Base-by-base conservation (phyloP, 2,113 vertebrate species). In the Bothrops jararaca region DNA sequence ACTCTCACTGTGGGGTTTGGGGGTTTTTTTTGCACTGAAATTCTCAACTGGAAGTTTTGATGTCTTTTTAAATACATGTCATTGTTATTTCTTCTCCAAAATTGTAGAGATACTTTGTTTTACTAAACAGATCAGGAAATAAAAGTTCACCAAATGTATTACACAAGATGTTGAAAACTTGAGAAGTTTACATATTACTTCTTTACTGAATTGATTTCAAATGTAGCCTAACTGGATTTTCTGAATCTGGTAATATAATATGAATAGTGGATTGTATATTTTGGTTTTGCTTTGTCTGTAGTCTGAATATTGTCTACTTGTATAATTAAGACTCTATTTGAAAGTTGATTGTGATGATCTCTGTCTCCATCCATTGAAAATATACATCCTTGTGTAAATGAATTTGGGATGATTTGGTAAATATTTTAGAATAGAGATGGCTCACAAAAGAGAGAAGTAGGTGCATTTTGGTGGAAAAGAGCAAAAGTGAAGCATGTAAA, bases 141-240 rank as follows among this genome's bases (percentile, higher is more conserved):
- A 50, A 22, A 20, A 50, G 26, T 58, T 54, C 29, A 56, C 20
- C 22, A 52, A 48, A 23, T 86, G 29, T 45, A 26, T 39, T 56
- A 85, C 39, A 58, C 26, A 57, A 89, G 50, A 58, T 11, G 39
- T 89, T 85, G 11, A 92, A 58, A 89, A 80, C 24, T 15, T 23
- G 39, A 42, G 58, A 92, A n/a, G 15, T 92, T 50, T 92, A n/a
- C 26, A 23, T 29, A 89, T 89, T 92, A 58, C n/a, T 92, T 89
- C 42, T 80, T 80, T 80, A 23, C 74, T 80, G 18, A 34, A 12
- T 85, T 85, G 13, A 90, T 57, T 85, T 48, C 6, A 89, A 58
- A 42, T 60, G 85, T 90, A 64, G 45, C 18, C 7, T 48, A 24
- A 7, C 39, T 91, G 53, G 20, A 80, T 42, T 2, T 56, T 94